Percentiles rank a stretch among this genome's conserved stretches.
phyloP scores from a whole-genome alignment of 2,888 invertebrate species.

The Drosophila lacicola region DNA sequence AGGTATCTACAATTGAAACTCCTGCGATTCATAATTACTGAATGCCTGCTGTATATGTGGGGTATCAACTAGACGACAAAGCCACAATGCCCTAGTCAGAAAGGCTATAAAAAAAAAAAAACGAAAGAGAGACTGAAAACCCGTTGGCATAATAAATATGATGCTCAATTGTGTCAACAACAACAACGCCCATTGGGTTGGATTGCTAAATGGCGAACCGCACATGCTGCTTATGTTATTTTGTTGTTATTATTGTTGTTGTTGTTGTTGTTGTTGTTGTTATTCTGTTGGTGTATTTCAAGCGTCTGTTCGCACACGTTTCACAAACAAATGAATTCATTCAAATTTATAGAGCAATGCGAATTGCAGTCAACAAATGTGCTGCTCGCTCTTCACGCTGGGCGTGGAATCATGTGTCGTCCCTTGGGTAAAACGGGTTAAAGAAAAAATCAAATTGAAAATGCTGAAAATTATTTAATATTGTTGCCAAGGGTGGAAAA shows the following conservation, averaged over 20 bases:
- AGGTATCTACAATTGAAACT: too few relatives aligned
- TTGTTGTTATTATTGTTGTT: constrained; percentile 15
- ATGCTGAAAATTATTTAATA: constrained; percentile 36
- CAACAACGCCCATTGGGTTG: constrained; percentile 27
- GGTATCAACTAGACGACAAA: neutral
- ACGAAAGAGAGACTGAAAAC: constrained; percentile 25
- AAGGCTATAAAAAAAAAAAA: constrained; percentile 5
- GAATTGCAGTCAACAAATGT: constrained; percentile 44
- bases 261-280: constrained; percentile 11
- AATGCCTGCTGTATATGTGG: too few relatives aligned
- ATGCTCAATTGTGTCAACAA: constrained; percentile 64
- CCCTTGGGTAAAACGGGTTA: constrained; percentile 9
- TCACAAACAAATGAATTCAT: constrained; percentile 63
- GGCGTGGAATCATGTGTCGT: constrained; percentile 20
- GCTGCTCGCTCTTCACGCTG: constrained; percentile 1
- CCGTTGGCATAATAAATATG: constrained; percentile 60
- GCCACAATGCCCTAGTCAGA: constrained; percentile 1
- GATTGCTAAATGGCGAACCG: constrained; percentile 33
- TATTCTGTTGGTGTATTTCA: constrained; percentile 13
- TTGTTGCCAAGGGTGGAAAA: constrained; percentile 7
- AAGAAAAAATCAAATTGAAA: constrained; percentile 46
- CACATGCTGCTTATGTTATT: constrained; percentile 39
- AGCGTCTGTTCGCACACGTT: constrained; percentile 46
- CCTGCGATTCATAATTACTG: too few relatives aligned
- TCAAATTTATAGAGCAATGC: constrained; percentile 61